Base-by-base conservation (phyloP, 2,888 invertebrate species). In the Lycocerus yunnanus region DNA sequence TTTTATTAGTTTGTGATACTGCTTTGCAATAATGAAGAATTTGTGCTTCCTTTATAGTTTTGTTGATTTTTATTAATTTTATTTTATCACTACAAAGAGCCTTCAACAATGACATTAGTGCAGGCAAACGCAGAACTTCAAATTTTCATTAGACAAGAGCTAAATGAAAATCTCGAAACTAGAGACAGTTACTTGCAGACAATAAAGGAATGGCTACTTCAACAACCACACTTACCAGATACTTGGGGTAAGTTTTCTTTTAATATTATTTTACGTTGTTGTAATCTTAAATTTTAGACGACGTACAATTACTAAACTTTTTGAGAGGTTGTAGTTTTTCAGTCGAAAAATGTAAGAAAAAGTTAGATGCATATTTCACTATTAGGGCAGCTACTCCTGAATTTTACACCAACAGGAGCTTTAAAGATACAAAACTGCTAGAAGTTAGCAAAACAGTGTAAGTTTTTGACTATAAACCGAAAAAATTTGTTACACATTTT, bases 281-380 rank as follows among this genome's bases (percentile, higher is more conserved):
- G 9, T 15, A 0, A 16, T 13, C 2, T 21, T 21, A 6, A 18
- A 24, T 59, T 59, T 15, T 13, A 21, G 94, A 95, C 87, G 95
- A 95, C 86, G 89, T 90, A 80, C 91, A 94, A 73, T 88, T 95
- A 79, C 91, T 94, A 90, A 94, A 94, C 72, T 95, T 95, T 88
- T 90, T 96, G 76, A 91, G 95, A n/a, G 95, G 95, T 21, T 94
- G 94, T 88, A 95, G 95, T 88, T 95, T 95, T 88, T 95, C 95
- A 69, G 85, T 95, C 85, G 95, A 95, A 87, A 94, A 94, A 88
- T 92, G 93, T 85, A 95, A 95, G 88, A 91, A 91, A 83, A 95
- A 95, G 87, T 87, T 95, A 83, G 95, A 95, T 86, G 94, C 95
- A 94, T 95, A 95, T 87, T 95, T 95, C 86, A 95, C 95, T 11